Base-by-base conservation (phyloP, 2,113 vertebrate species). In the Fulmarus glacialis region DNA sequence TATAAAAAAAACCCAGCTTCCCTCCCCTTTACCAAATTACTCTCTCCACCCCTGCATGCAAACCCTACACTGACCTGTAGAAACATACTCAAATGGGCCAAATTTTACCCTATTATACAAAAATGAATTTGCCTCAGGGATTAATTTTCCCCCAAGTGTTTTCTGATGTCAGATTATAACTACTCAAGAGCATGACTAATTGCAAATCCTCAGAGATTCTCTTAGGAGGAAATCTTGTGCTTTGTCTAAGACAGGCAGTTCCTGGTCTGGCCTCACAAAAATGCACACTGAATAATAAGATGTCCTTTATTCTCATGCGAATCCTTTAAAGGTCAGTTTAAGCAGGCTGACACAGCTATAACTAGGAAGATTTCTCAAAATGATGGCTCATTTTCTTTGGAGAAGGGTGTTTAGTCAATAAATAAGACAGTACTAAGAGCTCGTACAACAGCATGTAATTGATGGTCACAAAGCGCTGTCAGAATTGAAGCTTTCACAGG, bases 301-400 rank as follows among this genome's bases (percentile, higher is more conserved):
- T 50, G 74, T 90, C 82, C 67, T 93, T 88, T 94, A 90, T 77
- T 96, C 88, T 90, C 92, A 45, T 47, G 72, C 0, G 59, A 79
- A 47, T 94, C 70, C 79, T 83, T 62, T 80, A 97, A 97, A 97
- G 93, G 95, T 96, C 95, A 94, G 48, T 42, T 86, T 83, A 86
- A 96, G 85, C 79, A 83, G 87, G 79, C 89, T 89, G 87, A 91
- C 84, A 93, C 77, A 95, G 96, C 63, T 91, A 30, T 90, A 90
- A 89, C 62, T 83, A 45, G 55, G 92, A 90, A 93, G 93, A 93
- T 93, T 92, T 95, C 82, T 97, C 96, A 97, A 86, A 77, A 21
- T 70, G 92, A 90, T 90, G 82, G 90, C 62, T 94, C 83, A 85
- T 91, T 91, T 91, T 84, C 74, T 88, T 93, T 78, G 53, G 56